Base-by-base conservation (phyloP, 2,797 vertebrate species). In the Sebastes matsubarae region DNA sequence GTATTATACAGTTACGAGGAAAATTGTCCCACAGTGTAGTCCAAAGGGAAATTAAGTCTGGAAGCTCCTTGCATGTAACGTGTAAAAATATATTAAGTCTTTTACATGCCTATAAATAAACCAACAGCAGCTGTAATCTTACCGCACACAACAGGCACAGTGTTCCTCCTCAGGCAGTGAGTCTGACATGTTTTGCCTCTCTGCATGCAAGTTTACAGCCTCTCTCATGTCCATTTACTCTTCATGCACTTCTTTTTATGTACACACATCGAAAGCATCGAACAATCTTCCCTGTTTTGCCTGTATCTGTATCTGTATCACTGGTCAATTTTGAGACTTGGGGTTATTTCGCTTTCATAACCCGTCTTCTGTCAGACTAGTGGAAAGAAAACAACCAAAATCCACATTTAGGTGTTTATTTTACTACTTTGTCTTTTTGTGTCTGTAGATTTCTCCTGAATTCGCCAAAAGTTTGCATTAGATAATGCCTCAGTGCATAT, bases 101-200 rank as follows among this genome's bases (percentile, higher is more conserved):
- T 60, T 61, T 5, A 67, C 55, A 68, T 9, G 34, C 34, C 42
- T 54, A 16, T 75, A 25, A 75, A 81, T 59, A 75, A 70, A 20
- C 4, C n/a, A 46, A 27, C 25, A 52, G 55, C 55, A 42, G 32
- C 38, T 61, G 25, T 61, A 68, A 73, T 61, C 42, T 50, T 2
- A 8, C 42, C 0, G 12, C 22, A 25, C 50, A 27, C 9, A 6
- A 0, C 67, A n/a, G 60, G 68, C 38, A 52, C 46, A 34, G n/a
- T 5, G 36, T 12, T 27, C 8, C 58, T 58, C 36, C 65, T 76
- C 54, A 60, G 25, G 38, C 25, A 22, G 16, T 29, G 50, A 38
- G 30, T 18, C 9, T 54, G 29, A 20, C 30, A 38, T 34, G n/a
- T 24, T 59, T 16, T 22, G 20, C 34, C 24, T 68, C n/a, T 61